These are phyloP conservation scores for Gasterosteus nipponicus DNA, from an alignment of 2,113 vertebrate genomes.

Conservation along the genomic window DNA sequence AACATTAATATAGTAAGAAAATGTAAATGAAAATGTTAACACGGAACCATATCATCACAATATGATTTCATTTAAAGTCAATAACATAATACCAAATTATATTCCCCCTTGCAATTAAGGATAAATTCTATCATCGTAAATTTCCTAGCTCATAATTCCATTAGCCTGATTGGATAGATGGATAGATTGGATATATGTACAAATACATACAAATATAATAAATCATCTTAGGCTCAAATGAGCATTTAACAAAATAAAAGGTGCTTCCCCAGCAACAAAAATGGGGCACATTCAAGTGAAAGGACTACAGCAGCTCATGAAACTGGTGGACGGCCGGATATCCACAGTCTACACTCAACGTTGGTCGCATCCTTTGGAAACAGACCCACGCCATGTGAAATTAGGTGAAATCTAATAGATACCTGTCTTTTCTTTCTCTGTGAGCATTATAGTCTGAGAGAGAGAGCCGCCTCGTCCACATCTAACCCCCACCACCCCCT, in stretches of 20 bases:
- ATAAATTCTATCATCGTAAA: background rate
- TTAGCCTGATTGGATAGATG: background rate
- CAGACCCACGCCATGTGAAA: slow-evolving; percentile 20
- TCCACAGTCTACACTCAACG: slow-evolving; percentile 24
- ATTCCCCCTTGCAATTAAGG: background rate
- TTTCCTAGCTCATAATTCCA: background rate
- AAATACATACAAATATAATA: background rate
- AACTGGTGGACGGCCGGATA: slow-evolving; percentile 13
- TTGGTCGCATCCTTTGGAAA: slow-evolving; percentile 28
- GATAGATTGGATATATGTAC: background rate
- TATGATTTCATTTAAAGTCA: slow-evolving; percentile 13
- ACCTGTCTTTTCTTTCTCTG: slow-evolving; percentile 69
- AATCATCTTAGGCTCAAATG: background rate
- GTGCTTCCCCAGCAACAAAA: background rate
- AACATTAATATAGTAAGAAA: background rate
- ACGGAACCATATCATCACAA: background rate
- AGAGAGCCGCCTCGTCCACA: slow-evolving; percentile 52
- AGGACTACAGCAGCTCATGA: background rate
- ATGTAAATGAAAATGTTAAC: background rate
- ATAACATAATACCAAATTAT: background rate
- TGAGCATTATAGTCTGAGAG: slow-evolving; percentile 34
- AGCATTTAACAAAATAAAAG: background rate
- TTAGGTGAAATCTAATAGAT: slow-evolving; percentile 57
- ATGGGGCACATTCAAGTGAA: background rate
- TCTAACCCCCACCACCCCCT: slow-evolving; percentile 33